A percentile compares a stretch with the other conserved stretches of the same genome.
Conservation (phyloP, 2,888 invertebrate genomes). For the Drosophila maculinotata region DNA sequence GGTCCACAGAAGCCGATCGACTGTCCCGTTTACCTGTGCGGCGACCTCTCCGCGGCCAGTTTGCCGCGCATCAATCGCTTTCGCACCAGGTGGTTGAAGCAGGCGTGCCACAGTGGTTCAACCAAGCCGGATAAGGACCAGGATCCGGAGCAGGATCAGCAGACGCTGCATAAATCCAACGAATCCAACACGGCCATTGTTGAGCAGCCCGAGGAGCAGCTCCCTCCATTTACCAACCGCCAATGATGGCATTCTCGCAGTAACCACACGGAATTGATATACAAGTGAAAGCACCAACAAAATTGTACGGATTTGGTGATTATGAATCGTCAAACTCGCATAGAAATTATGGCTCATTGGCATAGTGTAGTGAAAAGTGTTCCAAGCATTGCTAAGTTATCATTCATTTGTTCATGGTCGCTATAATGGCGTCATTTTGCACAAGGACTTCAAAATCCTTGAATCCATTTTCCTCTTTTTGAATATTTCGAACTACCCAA, state of each 20-base stretch:
- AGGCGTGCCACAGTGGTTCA: neutral
- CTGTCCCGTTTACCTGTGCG: neutral
- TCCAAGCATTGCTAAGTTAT: neutral
- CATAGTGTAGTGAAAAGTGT: neutral
- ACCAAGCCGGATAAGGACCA: neutral
- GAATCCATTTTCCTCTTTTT: too few species aligned
- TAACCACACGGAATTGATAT: too few species aligned
- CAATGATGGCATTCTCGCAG: neutral
- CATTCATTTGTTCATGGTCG: neutral
- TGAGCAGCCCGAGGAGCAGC: neutral
- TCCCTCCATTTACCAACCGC: neutral
- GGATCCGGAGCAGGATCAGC: neutral
- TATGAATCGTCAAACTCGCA: neutral
- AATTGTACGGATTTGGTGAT: too few species aligned
- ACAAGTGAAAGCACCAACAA: neutral
- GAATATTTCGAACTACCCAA: too few species aligned
- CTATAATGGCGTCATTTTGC: too few species aligned
- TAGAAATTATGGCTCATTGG: neutral
- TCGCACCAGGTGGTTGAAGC: slow-evolving; percentile 3
- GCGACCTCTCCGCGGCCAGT: neutral
- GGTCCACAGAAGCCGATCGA: neutral
- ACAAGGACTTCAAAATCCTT: too few species aligned
- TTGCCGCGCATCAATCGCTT: slow-evolving; percentile 1
- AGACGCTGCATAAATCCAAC: neutral
- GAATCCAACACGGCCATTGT: neutral